These are phyloP conservation scores for Leucoma salicis DNA, from an alignment of 2,888 invertebrate genomes.

Conservation along the genomic window DNA sequence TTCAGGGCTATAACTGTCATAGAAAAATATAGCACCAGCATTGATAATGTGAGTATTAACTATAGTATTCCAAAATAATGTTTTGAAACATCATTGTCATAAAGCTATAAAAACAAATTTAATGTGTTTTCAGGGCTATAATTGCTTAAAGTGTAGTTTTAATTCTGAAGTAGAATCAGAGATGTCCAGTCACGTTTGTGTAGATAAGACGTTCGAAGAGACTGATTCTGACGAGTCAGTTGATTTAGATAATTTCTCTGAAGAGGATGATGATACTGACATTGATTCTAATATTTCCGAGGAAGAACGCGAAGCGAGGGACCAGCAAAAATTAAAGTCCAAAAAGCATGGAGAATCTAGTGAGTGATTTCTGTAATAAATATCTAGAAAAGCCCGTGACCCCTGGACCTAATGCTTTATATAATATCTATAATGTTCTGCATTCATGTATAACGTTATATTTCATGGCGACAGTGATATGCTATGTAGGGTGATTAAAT, in stretches of 20 bases:
- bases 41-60: constrained; percentile 44
- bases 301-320: constrained; percentile 34
- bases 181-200: constrained; percentile 28
- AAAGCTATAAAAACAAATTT: background rate
- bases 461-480: too few species aligned
- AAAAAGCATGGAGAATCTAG: constrained; percentile 13
- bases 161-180: constrained; percentile 23
- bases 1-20: constrained; percentile 64
- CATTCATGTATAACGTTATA: too few species aligned
- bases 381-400: too few species aligned
- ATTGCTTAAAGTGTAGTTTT: constrained; percentile 26
- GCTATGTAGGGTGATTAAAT: too few species aligned
- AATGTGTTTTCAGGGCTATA: constrained; percentile 9
- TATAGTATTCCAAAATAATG: too few species aligned
- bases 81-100: too few species aligned
- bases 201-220: constrained; percentile 11
- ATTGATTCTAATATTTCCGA: constrained; percentile 50
- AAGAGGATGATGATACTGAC: constrained; percentile 34
- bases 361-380: constrained; percentile 1
- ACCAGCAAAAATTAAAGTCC: constrained; percentile 5
- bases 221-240: constrained; percentile 50
- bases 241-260: constrained; percentile 31
- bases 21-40: constrained; percentile 43
- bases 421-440: too few species aligned
- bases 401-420: too few species aligned